phyloP scores from a whole-genome alignment of 2,888 invertebrate species.

The Chorisops tibialis region DNA sequence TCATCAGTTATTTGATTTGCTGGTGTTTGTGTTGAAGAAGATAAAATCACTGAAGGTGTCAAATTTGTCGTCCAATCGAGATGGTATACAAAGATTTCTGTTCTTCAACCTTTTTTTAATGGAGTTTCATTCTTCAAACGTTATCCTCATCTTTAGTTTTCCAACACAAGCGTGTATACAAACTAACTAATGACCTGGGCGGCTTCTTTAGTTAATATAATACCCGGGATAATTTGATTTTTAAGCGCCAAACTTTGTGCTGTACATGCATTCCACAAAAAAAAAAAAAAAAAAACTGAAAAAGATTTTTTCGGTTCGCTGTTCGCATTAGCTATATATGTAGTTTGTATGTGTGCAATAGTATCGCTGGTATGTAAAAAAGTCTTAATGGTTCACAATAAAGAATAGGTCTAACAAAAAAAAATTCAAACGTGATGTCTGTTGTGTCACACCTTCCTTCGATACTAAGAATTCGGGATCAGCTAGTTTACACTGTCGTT shows the following conservation, averaged over 20 bases:
- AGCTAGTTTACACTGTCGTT: too few relatives aligned
- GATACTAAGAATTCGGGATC: slow-evolving; percentile 3
- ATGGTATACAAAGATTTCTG: slow-evolving; percentile 37
- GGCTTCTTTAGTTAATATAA: slow-evolving; percentile 9
- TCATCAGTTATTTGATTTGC: slow-evolving; percentile 12
- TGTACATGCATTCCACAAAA: too few relatives aligned
- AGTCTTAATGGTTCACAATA: slow-evolving; percentile 3
- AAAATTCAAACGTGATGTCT: not conserved
- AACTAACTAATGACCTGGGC: not conserved
- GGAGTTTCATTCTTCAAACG: not conserved
- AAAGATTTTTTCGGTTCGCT: too few relatives aligned
- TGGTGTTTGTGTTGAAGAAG: slow-evolving; percentile 18
- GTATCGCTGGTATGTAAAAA: not conserved
- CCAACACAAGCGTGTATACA: not conserved
- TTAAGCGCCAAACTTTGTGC: slow-evolving; percentile 2
- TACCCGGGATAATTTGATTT: slow-evolving; percentile 11
- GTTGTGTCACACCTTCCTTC: slow-evolving; percentile 9
- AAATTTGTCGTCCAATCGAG: slow-evolving; percentile 48
- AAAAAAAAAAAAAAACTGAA: too few relatives aligned
- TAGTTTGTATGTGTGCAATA: too few relatives aligned
- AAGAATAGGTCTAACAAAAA: not conserved
- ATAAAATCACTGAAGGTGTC: slow-evolving; percentile 43
- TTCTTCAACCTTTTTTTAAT: not conserved
- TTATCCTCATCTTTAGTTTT: slow-evolving; percentile 2
- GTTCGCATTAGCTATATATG: too few relatives aligned